Evolutionary conservation across 2,888 invertebrate genomes (phyloP).

Genomic region (Gerosis bhagava): DNA sequence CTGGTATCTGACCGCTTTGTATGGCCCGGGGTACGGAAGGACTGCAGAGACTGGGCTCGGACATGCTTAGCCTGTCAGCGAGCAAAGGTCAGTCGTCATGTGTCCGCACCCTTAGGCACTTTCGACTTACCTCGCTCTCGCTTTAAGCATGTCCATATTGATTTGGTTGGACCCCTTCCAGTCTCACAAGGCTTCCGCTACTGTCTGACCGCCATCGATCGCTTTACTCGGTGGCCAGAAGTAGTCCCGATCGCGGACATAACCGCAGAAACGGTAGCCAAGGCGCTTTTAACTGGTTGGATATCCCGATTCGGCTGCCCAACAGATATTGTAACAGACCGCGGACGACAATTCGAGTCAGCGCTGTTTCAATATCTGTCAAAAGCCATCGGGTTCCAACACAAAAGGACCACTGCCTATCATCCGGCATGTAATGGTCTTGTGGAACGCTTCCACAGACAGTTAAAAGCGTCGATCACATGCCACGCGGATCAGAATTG

Average conservation of each 20-base stretch:
- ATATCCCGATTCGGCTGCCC: constrained; percentile 11
- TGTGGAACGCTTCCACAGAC: constrained; percentile 3
- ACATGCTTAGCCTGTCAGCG: constrained; percentile 46
- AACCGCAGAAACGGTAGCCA: constrained; percentile 13
- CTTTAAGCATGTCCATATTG: constrained; percentile 2
- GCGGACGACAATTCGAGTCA: constrained; percentile 1
- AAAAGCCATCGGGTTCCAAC: not conserved
- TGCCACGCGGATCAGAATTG: too few relatives aligned
- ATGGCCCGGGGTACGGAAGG: constrained; percentile 48
- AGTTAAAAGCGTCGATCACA: too few relatives aligned
- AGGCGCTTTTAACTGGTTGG: constrained; percentile 39
- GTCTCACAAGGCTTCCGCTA: not conserved
- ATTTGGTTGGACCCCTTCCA: not conserved
- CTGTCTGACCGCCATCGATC: constrained; percentile 4
- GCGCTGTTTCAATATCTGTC: not conserved
- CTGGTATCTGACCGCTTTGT: constrained; percentile 46
- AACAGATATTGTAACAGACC: not conserved
- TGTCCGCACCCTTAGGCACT: constrained; percentile 33
- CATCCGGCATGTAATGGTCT: constrained; percentile 10
- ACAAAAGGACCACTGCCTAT: constrained; percentile 2
- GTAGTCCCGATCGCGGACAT: not conserved
- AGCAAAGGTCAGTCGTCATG: constrained; percentile 43
- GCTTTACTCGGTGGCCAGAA: constrained; percentile 1
- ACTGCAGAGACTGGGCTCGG: constrained; percentile 44
- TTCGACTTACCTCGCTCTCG: constrained; percentile 36